Evolutionary conservation across 2,888 invertebrate genomes (phyloP).

Genomic region (Agrilus biguttatus): DNA sequence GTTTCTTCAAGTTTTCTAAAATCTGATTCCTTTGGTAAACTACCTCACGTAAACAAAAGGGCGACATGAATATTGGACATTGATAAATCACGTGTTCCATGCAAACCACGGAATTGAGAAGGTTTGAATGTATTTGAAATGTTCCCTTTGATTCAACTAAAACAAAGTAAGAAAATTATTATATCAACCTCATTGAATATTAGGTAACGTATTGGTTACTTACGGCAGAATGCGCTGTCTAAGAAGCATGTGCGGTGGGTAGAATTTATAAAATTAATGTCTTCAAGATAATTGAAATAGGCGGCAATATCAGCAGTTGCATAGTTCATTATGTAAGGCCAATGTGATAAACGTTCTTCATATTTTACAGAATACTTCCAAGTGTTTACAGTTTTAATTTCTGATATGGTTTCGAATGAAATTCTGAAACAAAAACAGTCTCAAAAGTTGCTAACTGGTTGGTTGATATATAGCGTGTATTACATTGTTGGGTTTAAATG

Average conservation of each 20-base stretch:
- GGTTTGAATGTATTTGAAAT: conserved; percentile 22
- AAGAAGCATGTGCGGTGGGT: conserved; percentile 50
- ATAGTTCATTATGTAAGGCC: conserved; percentile 45
- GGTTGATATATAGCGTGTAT: conserved; percentile 4
- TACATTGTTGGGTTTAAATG: conserved; percentile 59
- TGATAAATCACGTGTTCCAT: conserved; percentile 43
- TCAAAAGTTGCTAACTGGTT: too few species aligned
- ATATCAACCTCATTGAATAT: too few species aligned
- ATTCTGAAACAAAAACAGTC: conserved; percentile 28
- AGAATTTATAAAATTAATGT: conserved; percentile 42
- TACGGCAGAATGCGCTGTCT: conserved; percentile 41
- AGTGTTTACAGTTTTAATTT: conserved; percentile 49
- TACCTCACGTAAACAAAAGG: conserved; percentile 43
- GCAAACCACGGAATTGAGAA: too few species aligned
- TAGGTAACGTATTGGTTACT: too few species aligned
- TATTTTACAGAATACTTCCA: conserved; percentile 57
- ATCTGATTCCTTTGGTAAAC: conserved; percentile 24
- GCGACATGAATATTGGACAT: conserved; percentile 43
- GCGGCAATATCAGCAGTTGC: conserved; percentile 45
- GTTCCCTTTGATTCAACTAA: conserved; percentile 47
- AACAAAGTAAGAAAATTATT: neutral
- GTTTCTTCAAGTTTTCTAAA: conserved; percentile 24
- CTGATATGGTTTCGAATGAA: conserved; percentile 45
- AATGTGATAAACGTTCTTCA: conserved; percentile 46
- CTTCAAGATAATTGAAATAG: conserved; percentile 30